A percentile compares a stretch with the other conserved stretches of the same genome.
These are phyloP conservation scores for Macrotis lagotis DNA, from an alignment of 2,113 vertebrate genomes.

Conservation along the genomic window DNA sequence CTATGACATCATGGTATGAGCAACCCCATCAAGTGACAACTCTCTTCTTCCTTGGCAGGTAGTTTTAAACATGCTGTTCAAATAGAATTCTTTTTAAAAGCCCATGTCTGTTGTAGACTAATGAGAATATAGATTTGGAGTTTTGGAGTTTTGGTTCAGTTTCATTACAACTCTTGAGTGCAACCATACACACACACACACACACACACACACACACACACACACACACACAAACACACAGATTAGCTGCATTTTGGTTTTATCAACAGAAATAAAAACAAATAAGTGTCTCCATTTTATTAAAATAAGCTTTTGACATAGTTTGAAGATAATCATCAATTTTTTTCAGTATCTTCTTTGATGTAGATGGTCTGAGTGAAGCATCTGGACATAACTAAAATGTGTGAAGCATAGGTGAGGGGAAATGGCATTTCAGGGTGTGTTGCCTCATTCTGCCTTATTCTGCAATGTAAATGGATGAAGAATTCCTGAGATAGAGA, in stretches of 20 bases:
- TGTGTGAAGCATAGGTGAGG: background rate
- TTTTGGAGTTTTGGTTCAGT: background rate
- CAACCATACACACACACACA: too few species aligned
- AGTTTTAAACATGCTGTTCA: slow-evolving; percentile 53
- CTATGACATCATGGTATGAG: slow-evolving; percentile 61
- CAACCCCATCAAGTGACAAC: slow-evolving; percentile 44
- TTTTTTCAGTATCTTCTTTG: slow-evolving; percentile 35
- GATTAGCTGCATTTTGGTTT: background rate
- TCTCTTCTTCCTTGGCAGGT: slow-evolving; percentile 64
- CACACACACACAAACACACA: too few species aligned
- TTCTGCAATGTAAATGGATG: background rate
- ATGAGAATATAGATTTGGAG: background rate
- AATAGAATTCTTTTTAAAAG: slow-evolving; percentile 52
- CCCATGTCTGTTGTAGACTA: slow-evolving; percentile 38
- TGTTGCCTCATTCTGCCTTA: background rate
- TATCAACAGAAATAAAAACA: background rate
- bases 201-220: too few species aligned
- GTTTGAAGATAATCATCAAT: slow-evolving; percentile 54
- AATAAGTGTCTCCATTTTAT: slow-evolving; percentile 60
- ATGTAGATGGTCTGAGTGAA: slow-evolving; percentile 24
- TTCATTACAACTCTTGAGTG: slow-evolving; percentile 63
- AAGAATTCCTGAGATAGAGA: background rate
- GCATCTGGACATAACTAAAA: slow-evolving; percentile 3
- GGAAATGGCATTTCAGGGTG: background rate
- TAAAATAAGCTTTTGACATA: slow-evolving; percentile 39